These are phyloP conservation scores for Holocentrus rufus DNA, from an alignment of 2,797 vertebrate species.

Conservation along the genomic window DNA sequence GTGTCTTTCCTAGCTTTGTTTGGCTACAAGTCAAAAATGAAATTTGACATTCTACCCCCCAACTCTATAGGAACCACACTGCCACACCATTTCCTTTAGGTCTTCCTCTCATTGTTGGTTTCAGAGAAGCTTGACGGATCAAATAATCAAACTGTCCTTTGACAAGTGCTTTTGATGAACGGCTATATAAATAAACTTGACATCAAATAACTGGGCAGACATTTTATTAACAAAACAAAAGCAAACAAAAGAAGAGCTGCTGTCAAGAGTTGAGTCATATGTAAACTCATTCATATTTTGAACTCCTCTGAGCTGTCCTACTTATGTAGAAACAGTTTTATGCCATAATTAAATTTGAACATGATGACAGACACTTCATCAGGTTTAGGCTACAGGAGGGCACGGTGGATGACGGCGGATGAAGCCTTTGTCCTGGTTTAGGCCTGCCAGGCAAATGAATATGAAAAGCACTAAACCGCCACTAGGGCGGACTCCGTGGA, in stretches of 20 bases:
- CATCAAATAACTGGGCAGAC: background rate
- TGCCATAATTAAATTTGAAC: too few species aligned
- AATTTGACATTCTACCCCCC: background rate
- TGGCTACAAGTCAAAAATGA: constrained; percentile 20
- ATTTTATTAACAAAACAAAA: background rate
- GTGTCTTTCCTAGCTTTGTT: constrained; percentile 37
- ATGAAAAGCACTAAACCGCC: constrained; percentile 43
- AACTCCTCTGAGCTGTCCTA: background rate
- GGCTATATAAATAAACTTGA: too few species aligned
- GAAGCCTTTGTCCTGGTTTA: background rate
- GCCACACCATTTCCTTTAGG: constrained; percentile 8
- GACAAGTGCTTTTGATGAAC: background rate
- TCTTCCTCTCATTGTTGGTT: constrained; percentile 51
- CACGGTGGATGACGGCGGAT: background rate
- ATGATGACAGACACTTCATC: too few species aligned
- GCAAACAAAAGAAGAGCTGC: too few species aligned
- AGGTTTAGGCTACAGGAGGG: too few species aligned
- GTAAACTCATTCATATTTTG: background rate
- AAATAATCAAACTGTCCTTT: too few species aligned
- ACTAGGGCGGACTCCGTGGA: constrained; percentile 16
- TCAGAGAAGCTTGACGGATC: background rate
- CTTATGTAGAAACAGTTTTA: too few species aligned
- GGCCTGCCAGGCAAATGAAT: constrained; percentile 40
- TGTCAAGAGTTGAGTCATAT: background rate
- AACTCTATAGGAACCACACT: background rate